Evolutionary conservation across 2,888 invertebrate species (phyloP), one percentile per base, ranked within the genome.

Genomic region (Cabera pusaria): DNA sequence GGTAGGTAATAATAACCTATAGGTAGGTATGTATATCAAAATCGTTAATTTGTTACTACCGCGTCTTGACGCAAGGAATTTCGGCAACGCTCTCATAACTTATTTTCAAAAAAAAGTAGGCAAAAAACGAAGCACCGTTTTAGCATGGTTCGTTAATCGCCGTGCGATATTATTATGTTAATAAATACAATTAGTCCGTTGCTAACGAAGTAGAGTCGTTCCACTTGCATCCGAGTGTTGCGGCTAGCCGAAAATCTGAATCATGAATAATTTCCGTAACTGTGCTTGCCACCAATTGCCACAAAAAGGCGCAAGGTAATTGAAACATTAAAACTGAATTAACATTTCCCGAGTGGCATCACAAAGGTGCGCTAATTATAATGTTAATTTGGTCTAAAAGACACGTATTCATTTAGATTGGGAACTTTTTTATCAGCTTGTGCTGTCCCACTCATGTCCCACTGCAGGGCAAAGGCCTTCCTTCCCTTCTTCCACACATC

Each of bases 131-230:
- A 58, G 60, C 66, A 75, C 75, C 59, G 77, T 78, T 72, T 50
- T 42, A 63, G 53, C 60, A 71, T 60, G 82, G 80, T 80, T 76
- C 76, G 84, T 73, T 76, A 64, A 60, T 52, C 71, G 56, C 62
- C 64, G 65, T 74, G 74, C 70, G 61, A 72, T 77, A 64, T 53
- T 65, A 69, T 75, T 83, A 86, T 86, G 84, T 63, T 84, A 86
- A 86, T 85, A 75, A 72, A 85, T 80, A 77, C 79, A 84, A 84
- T 84, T 80, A 82, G 59, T 63, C 48, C 56, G 64, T 59, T 64
- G 64, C 62, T 71, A 64, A 70, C 68, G 59, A 64, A 52, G 40
- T 48, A 44, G 54, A 63, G 73, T 74, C 82, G 63, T 80, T 81
- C 69, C 83, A 82, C 84, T 71, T 65, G 34, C 51, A 50, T 57